phyloP scores from a whole-genome alignment of 2,113 vertebrate species.

The Anhinga rufa region DNA sequence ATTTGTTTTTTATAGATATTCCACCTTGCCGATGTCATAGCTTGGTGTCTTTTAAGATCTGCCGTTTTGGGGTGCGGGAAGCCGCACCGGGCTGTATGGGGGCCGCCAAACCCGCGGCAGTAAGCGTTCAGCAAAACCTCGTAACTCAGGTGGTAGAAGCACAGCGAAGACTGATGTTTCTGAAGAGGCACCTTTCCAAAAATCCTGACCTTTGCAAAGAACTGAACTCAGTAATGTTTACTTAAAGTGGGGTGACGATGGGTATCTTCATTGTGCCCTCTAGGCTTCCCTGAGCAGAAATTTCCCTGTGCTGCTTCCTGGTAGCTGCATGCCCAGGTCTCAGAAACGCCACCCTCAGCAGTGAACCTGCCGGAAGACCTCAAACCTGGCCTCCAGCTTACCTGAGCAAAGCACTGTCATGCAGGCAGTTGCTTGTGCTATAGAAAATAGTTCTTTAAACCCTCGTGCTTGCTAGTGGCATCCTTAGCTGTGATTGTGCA shows the following conservation, averaged over 20 bases:
- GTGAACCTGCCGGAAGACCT: fast-evolving
- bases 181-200: neutral
- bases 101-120: neutral
- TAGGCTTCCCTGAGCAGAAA: neutral
- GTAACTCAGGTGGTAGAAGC: fast-evolving
- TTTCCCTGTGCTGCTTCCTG: neutral
- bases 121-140: fast-evolving
- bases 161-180: fast-evolving
- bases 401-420: neutral
- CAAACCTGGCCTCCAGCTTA: no score
- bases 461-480: neutral
- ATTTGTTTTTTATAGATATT: fast-evolving
- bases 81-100: fast-evolving
- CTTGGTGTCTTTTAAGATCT: fast-evolving
- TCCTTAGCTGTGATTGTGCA: neutral
- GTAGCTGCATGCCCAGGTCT: fast-evolving
- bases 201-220: neutral
- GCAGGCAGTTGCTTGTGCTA: neutral
- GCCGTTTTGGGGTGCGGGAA: neutral
- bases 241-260: fast-evolving
- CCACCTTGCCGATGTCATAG: neutral
- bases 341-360: fast-evolving
- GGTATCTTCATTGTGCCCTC: neutral
- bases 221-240: neutral
- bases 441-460: no score